Evolutionary conservation across 2,113 vertebrate genomes (phyloP).

Genomic region (Phyllostomus hastatus): DNA sequence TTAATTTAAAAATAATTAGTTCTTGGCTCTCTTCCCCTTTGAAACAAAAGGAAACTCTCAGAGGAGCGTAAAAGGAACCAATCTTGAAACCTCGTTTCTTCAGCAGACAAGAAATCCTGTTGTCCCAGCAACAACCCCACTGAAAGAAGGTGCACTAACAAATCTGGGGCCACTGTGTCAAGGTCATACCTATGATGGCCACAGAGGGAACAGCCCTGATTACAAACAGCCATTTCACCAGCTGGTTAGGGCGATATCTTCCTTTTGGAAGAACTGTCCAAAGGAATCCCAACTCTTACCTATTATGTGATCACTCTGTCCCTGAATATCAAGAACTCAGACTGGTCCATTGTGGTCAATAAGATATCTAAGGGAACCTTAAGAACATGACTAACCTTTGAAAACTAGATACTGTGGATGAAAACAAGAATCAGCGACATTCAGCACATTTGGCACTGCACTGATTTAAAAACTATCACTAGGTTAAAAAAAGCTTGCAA

Average conservation of each 20-base stretch:
- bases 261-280: not conserved
- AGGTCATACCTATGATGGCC: no score
- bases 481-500: not conserved
- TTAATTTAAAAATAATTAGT: not conserved
- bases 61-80: not conserved
- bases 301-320: not conserved
- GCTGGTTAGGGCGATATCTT: not conserved
- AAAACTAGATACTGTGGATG: not conserved
- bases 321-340: not conserved
- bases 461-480: not conserved
- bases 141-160: not conserved
- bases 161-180: not conserved
- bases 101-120: not conserved
- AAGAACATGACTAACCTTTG: not conserved
- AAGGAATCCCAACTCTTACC: not conserved
- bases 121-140: not conserved
- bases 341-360: not conserved
- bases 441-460: not conserved
- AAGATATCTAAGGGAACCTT: not conserved
- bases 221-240: not conserved
- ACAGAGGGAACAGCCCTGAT: not conserved
- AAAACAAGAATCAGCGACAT: not conserved
- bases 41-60: not conserved
- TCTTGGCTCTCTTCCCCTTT: not conserved
- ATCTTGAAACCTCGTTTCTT: not conserved